These are phyloP conservation scores for Spodoptera frugiperda DNA, from an alignment of 1,140 invertebrate species.

Conservation along the genomic window DNA sequence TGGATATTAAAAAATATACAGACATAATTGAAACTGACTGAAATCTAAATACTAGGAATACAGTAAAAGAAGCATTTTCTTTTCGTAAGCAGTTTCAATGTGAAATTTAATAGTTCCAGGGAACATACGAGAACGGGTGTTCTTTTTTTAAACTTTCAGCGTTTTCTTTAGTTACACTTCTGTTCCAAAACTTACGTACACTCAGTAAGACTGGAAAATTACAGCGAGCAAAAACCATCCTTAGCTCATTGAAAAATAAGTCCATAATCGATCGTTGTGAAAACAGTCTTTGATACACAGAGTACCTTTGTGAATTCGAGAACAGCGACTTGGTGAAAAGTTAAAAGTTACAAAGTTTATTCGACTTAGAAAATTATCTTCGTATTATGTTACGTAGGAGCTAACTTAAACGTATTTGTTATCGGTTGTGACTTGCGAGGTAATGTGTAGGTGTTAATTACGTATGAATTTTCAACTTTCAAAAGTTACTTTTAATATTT, in stretches of 20 bases:
- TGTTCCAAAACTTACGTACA: slow-evolving; percentile 39
- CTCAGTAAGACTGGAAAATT: slow-evolving; percentile 42
- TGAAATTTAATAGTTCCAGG: slow-evolving; percentile 47
- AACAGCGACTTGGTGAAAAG: slow-evolving; percentile 54
- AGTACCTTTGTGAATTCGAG: slow-evolving; percentile 61
- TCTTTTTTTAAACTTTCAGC: slow-evolving; percentile 57
- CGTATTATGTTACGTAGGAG: slow-evolving; percentile 57
- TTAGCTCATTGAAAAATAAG: background rate
- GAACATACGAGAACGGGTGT: slow-evolving; percentile 42
- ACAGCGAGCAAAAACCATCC: slow-evolving; percentile 11
- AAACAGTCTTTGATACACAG: slow-evolving; percentile 51
- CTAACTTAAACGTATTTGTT: slow-evolving; percentile 36
- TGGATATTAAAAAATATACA: too few species aligned
- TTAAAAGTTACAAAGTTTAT: slow-evolving; percentile 63
- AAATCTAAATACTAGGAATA: background rate
- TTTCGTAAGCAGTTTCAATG: slow-evolving; percentile 25
- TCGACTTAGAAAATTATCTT: slow-evolving; percentile 62
- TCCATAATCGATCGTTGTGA: background rate
- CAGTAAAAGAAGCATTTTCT: background rate
- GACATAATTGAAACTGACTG: too few species aligned
- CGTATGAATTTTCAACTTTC: too few species aligned
- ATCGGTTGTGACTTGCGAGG: slow-evolving; percentile 27
- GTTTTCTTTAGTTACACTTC: slow-evolving; percentile 50
- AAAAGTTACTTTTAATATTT: too few species aligned
- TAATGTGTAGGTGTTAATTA: background rate